Percentiles rank a stretch among this genome's conserved stretches.
Conservation (phyloP, 2,113 vertebrate genomes). For the Melozone crissalis region DNA sequence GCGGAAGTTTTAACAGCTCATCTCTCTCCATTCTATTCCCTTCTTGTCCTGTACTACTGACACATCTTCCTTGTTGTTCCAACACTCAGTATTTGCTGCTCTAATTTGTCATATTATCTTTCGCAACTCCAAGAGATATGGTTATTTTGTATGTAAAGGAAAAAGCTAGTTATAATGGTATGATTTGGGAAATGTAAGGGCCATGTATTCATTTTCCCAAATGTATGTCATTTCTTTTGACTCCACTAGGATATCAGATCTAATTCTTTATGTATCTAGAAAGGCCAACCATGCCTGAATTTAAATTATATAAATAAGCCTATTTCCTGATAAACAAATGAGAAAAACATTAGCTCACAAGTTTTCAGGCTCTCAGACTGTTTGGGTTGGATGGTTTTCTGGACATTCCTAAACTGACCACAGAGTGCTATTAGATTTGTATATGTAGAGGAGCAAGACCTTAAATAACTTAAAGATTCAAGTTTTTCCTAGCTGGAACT, state of each 20-base stretch:
- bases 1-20: background rate
- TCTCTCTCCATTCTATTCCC: background rate
- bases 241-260: background rate
- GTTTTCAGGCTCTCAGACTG: background rate
- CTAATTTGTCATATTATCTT: background rate
- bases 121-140: background rate
- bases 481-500: background rate
- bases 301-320: constrained; percentile 3
- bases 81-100: background rate
- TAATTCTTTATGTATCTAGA: background rate
- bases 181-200: background rate
- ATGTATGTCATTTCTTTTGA: background rate
- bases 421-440: background rate
- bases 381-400: constrained; percentile 20
- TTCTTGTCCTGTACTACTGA: background rate
- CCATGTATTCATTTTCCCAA: background rate
- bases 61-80: background rate
- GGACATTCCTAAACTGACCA: background rate
- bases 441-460: background rate
- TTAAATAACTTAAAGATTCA: background rate
- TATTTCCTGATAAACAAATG: constrained; percentile 8
- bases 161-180: background rate
- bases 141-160: background rate
- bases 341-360: background rate
- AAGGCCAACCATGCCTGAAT: background rate